Conservation (phyloP, 2,113 vertebrate species). For the Seriola aureovittata region DNA sequence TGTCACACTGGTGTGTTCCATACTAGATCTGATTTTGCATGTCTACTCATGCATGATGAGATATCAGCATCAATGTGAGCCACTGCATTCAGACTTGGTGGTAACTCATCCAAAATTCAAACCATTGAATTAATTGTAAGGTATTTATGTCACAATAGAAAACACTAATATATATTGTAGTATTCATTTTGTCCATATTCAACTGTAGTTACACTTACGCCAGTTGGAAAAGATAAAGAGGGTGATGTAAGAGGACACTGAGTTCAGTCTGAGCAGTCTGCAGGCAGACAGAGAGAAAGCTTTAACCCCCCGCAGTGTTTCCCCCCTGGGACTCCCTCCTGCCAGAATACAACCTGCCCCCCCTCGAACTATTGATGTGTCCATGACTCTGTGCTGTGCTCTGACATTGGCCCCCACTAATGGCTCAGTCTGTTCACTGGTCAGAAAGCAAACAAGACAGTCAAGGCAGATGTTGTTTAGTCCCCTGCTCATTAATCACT, state of each 20-base stretch:
- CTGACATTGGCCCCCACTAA: constrained; percentile 68
- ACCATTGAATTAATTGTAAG: background rate
- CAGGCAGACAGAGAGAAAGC: constrained; percentile 53
- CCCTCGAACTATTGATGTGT: constrained; percentile 61
- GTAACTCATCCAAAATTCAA: background rate
- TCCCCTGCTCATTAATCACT: constrained; percentile 34
- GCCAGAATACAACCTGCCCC: constrained; percentile 56
- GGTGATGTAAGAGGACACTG: constrained; percentile 55
- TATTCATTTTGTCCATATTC: background rate
- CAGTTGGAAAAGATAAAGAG: constrained; percentile 18
- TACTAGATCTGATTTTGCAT: background rate
- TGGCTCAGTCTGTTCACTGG: constrained; percentile 57
- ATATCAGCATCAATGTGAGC: background rate
- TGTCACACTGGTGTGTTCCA: too few species aligned
- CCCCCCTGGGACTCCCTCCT: constrained; percentile 61
- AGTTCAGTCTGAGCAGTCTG: constrained; percentile 48
- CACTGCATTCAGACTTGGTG: background rate
- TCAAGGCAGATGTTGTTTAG: constrained; percentile 21
- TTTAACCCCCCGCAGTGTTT: constrained; percentile 58
- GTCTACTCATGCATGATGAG: background rate
- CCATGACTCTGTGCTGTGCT: constrained; percentile 62
- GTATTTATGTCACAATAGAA: too few species aligned
- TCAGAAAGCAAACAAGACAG: constrained; percentile 50
- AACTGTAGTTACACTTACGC: background rate
- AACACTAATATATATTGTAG: background rate